phyloP scores from a whole-genome alignment of 2,113 vertebrate species.

The Carollia perspicillata region DNA sequence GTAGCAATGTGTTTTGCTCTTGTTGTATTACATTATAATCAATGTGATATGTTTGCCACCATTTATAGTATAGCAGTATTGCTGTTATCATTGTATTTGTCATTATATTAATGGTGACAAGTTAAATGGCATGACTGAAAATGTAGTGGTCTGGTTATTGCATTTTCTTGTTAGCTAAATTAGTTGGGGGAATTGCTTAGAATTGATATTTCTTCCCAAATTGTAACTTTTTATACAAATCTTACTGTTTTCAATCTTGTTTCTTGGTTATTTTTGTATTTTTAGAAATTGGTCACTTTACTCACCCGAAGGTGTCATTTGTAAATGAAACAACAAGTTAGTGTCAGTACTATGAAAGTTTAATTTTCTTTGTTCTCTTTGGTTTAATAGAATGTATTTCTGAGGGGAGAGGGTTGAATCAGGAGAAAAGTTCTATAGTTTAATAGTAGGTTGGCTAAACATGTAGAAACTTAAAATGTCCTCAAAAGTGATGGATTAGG shows the following conservation, averaged over 20 bases:
- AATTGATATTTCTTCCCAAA: background rate
- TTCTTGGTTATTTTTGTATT: background rate
- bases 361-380: background rate
- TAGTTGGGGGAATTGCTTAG: background rate
- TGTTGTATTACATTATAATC: background rate
- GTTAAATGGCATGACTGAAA: background rate
- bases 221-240: background rate
- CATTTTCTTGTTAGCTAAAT: background rate
- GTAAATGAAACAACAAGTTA: background rate
- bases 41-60: too few species aligned
- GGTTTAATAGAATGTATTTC: background rate
- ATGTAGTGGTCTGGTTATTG: background rate
- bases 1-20: background rate
- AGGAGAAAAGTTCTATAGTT: background rate
- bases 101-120: background rate
- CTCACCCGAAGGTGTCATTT: background rate
- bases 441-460: background rate
- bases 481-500: background rate
- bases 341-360: background rate
- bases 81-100: background rate
- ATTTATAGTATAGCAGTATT: background rate
- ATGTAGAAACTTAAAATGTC: background rate
- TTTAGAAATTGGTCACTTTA: background rate
- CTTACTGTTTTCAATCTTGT: background rate
- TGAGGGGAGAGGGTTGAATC: background rate